phyloP scores from a whole-genome alignment of 53 echinoderm and acorn worm genomes.

The Holothuria leucospilota region DNA sequence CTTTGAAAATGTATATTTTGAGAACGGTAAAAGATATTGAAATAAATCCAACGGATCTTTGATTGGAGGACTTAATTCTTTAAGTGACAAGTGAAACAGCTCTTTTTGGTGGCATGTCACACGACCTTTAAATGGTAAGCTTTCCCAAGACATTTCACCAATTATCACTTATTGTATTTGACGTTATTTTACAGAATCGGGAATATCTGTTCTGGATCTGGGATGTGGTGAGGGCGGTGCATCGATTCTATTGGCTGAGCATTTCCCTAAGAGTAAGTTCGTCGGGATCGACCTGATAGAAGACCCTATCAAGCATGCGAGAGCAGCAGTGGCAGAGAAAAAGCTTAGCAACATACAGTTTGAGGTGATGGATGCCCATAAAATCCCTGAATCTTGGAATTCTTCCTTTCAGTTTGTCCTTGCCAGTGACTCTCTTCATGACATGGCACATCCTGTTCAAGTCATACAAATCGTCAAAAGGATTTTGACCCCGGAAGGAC shows the following conservation, averaged over 20 bases:
- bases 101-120: too few species aligned
- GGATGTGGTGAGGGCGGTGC: conserved; percentile 98
- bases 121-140: too few species aligned
- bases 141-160: not conserved
- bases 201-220: conserved; percentile 86
- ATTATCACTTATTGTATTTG: not conserved
- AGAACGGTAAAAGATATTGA: too few species aligned
- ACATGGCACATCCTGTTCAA: conserved; percentile 84
- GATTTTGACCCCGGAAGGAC: conserved; percentile 73
- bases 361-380: conserved; percentile 82
- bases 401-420: conserved; percentile 79
- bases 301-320: conserved; percentile 74
- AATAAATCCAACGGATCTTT: too few species aligned
- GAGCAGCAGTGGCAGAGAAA: conserved; percentile 35
- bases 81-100: too few species aligned
- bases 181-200: conserved; percentile 69
- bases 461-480: conserved; percentile 69
- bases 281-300: conserved; percentile 80
- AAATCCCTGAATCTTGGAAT: conserved; percentile 84
- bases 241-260: conserved; percentile 78
- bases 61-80: too few species aligned
- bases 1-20: too few species aligned
- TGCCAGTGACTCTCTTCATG: conserved; percentile 94
- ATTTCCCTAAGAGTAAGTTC: conserved; percentile 75
- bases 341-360: conserved; percentile 76